Conservation (phyloP, 2,888 invertebrate genomes). For the Neria commutata region DNA sequence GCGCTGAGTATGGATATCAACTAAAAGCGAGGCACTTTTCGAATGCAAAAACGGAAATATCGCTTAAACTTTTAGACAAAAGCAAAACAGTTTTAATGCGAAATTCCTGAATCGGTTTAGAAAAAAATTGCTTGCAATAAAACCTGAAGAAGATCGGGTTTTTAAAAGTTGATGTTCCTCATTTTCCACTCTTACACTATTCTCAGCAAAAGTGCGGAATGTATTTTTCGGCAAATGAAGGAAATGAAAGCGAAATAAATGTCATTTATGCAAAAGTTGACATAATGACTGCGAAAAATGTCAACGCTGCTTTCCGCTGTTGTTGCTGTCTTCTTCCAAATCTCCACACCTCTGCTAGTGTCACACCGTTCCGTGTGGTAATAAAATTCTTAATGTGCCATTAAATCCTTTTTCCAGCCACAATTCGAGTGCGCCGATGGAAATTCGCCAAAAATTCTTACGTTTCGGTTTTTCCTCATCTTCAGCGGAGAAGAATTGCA, state of each 20-base stretch:
- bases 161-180: no score
- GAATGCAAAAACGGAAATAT: no score
- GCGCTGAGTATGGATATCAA: no score
- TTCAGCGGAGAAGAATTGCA: conserved; percentile 40
- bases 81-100: no score
- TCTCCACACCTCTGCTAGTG: not conserved
- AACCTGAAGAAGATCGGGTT: no score
- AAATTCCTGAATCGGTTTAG: no score
- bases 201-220: not conserved
- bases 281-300: conserved; percentile 43
- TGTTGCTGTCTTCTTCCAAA: not conserved
- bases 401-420: conserved; percentile 58
- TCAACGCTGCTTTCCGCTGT: conserved; percentile 17
- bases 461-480: no score
- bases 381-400: conserved; percentile 61
- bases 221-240: conserved; percentile 36
- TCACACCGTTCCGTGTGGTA: conserved; percentile 39
- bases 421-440: conserved; percentile 3
- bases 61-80: no score
- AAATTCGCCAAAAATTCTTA: conserved; percentile 19
- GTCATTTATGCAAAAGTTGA: conserved; percentile 50
- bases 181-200: not conserved
- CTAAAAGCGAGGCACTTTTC: no score
- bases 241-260: conserved; percentile 41
- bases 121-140: no score